A percentile compares a stretch with the other conserved stretches of the same genome.
phyloP scores from a whole-genome alignment of 2,113 vertebrate genomes.

The Bombycilla garrulus region DNA sequence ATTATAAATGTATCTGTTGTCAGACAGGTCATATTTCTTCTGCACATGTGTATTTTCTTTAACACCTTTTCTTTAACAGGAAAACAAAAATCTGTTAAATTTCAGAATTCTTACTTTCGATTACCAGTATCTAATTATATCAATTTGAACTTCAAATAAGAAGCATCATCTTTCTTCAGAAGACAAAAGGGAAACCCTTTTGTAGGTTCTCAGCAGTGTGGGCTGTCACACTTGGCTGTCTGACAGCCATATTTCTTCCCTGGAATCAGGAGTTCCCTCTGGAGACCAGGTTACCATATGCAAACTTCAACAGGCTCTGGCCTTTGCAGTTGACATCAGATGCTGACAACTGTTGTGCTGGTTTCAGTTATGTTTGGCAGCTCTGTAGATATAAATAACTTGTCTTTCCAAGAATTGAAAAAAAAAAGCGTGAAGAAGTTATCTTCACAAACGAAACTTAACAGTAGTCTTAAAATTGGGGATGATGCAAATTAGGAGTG shows the following conservation, averaged over 20 bases:
- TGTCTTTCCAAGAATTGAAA: neutral
- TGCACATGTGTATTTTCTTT: neutral
- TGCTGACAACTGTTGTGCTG: constrained; percentile 38
- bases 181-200: neutral
- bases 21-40: neutral
- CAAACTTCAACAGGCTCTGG: constrained; percentile 42
- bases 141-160: neutral
- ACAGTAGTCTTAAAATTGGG: neutral
- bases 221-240: constrained; percentile 19
- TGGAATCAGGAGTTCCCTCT: neutral
- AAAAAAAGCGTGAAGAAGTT: neutral
- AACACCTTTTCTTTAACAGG: neutral
- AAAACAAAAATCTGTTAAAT: constrained; percentile 12
- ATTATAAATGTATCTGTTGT: neutral
- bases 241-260: constrained; percentile 36
- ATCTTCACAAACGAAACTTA: neutral
- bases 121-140: neutral
- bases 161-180: neutral
- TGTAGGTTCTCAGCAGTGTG: neutral
- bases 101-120: neutral
- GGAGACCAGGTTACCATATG: constrained; percentile 43
- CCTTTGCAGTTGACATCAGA: constrained; percentile 29
- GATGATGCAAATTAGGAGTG: neutral
- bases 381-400: neutral
- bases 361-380: constrained; percentile 25